Percentiles rank a stretch among this genome's conserved stretches.
These are phyloP conservation scores for Phataginus tetradactyla DNA, from an alignment of 2,797 vertebrate genomes.

Conservation along the genomic window DNA sequence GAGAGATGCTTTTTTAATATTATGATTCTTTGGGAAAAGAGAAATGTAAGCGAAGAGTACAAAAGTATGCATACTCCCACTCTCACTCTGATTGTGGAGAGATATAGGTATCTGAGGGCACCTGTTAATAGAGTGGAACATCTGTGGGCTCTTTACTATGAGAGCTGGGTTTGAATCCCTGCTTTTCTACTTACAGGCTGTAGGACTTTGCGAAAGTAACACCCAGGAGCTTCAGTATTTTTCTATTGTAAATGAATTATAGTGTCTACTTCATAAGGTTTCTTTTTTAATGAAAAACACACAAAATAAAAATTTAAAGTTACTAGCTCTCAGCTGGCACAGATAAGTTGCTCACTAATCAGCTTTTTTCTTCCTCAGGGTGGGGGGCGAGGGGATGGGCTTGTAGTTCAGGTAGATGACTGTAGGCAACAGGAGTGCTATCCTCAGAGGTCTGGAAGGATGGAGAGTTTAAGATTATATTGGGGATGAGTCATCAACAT, in stretches of 20 bases:
- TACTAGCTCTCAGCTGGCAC: background rate
- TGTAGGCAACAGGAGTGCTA: too few relatives aligned
- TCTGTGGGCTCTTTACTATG: background rate
- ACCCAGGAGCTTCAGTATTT: background rate
- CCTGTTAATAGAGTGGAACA: background rate
- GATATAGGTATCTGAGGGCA: background rate
- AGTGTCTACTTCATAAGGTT: background rate
- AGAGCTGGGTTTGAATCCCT: background rate
- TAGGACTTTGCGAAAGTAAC: background rate
- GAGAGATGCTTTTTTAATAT: background rate
- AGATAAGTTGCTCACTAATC: background rate
- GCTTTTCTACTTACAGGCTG: background rate
- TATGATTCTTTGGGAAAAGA: conserved; percentile 20
- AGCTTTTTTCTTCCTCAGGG: background rate
- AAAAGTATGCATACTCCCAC: background rate
- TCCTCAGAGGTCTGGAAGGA: background rate
- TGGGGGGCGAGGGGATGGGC: too few relatives aligned
- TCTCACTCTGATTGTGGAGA: background rate
- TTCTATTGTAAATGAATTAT: background rate
- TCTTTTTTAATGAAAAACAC: background rate
- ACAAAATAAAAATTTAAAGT: background rate
- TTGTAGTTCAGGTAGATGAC: background rate
- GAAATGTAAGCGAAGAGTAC: background rate
- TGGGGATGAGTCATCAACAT: background rate
- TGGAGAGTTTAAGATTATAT: background rate